Base-by-base conservation (phyloP, 2,113 vertebrate species). In the Rhea pennata region DNA sequence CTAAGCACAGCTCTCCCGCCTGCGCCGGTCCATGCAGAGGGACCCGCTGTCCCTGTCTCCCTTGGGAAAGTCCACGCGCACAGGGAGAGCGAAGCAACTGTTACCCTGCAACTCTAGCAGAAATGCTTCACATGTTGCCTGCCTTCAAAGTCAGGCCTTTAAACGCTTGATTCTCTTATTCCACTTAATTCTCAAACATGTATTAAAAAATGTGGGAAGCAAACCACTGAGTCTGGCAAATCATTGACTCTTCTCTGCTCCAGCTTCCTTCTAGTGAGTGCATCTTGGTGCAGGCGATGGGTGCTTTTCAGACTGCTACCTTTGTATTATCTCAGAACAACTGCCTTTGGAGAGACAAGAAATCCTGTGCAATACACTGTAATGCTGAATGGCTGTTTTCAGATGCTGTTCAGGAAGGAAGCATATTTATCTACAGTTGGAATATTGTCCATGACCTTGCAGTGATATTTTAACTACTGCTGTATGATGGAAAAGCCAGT, bases 331-430 rank as follows among this genome's bases (percentile, higher is more conserved):
- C 83, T 67, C 84, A 82, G 56, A 96, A 73, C 42, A 71, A 81
- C 87, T 77, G 69, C 46, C 91, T 96, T 93, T 95, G 82, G 96
- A 92, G 84, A 94, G 80, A 86, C 77, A 67, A 95, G 78, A 88
- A 95, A 96, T 74, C 26, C 39, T 87, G 94, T 93, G 89, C 77
- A 84, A 54, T 50, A 58, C 29, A 15, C 78, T 83, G 12, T 89
- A 96, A 97, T 83, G 84, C 64, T 4, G 0, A 85, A 69, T 94
- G 96, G 95, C 96, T 97, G 96, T 92, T 95, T 93, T 48, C 19
- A 40, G 69, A 40, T 0, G 1, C 87, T 88, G 29, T 92, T 94
- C 88, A 89, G 81, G 83, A 97, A 96, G 93, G 61, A 95, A 65
- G 48, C 16, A 31, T 88, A 83, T 94, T 95, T 94, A 90, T 73